Base-by-base conservation (phyloP, 2,797 vertebrate genomes). In the Echiichthys vipera region DNA sequence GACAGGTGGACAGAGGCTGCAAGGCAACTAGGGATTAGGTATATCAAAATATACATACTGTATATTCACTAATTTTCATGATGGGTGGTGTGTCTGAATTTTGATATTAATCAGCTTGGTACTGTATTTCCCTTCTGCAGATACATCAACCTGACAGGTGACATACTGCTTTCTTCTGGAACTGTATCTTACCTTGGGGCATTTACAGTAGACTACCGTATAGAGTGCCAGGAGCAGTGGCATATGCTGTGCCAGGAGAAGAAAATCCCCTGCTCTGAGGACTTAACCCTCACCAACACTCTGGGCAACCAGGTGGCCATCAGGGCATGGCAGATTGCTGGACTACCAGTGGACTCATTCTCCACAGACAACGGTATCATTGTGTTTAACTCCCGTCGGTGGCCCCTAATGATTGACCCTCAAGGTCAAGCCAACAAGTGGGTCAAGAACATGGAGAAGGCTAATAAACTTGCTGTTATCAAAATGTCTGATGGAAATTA, bases 391-490 rank as follows among this genome's bases (percentile, higher is more conserved):
- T 99, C 97, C 10, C 95, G 96, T 22, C 94, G 95, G 6, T 99
- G 97, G 97, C 90, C 97, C 24, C 91, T 98, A 54, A 98, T 98
- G 96, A 98, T 98, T 50, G 98, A 98, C 83, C 97, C 97, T 63
- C 97, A 99, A 87, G 96, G 96, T 29, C 98, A 99, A 88, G 97
- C 98, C 76, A 98, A 97, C 90, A 98, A 97, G 37, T 98, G 97
- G 97, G 84, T 99, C 57, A 99, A 97, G 84, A 98, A 97, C 80
- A 97, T 98, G 97, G 97, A 98, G 87, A 97, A 96, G 81, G 68
- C 49, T 0, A 98, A 97, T 77, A 96, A 92, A 58, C 92, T 99
- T 9, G 88, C 94, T 0, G 92, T 96, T 68, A 97, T 97, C 87
- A 98, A 98, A 82, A 92, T 96, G 34, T 95, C 97, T 2, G 97